Percentiles rank a stretch among this genome's conserved stretches.
Conservation (phyloP, 1,140 invertebrate genomes). For the Drosophila hydei region DNA sequence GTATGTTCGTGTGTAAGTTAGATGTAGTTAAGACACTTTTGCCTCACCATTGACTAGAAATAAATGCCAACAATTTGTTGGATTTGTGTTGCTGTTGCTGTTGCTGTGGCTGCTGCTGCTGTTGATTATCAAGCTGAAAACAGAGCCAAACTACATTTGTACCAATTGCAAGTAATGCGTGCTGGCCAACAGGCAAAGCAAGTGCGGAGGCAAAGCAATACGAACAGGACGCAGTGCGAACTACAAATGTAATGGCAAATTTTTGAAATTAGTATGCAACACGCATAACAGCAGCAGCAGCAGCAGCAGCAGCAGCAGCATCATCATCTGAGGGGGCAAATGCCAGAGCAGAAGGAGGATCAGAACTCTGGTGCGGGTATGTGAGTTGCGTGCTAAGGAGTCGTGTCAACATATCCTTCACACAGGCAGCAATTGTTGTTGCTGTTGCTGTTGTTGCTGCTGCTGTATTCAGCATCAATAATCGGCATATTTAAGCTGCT, state of each 20-base stretch:
- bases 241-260: constrained; percentile 77
- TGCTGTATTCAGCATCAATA: constrained; percentile 53
- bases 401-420: constrained; percentile 33
- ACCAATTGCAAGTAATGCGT: constrained; percentile 53
- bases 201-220: not conserved
- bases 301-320: constrained; percentile 18
- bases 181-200: not conserved
- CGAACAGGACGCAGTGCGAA: constrained; percentile 45
- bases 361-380: constrained; percentile 8
- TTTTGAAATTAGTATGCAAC: constrained; percentile 78
- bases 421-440: constrained; percentile 11
- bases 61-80: constrained; percentile 63
- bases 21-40: constrained; percentile 54
- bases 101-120: constrained; percentile 35
- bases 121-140: constrained; percentile 63
- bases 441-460: constrained; percentile 11
- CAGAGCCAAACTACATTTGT: constrained; percentile 49
- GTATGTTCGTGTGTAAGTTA: constrained; percentile 7
- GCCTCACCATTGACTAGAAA: constrained; percentile 63
- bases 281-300: constrained; percentile 55
- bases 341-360: constrained; percentile 9
- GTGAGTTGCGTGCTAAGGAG: constrained; percentile 35
- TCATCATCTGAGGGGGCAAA: constrained; percentile 20
- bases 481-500: constrained; percentile 72
- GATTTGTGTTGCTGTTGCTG: constrained; percentile 37